A percentile compares a stretch with the other conserved stretches of the same genome.
Conservation (phyloP, 2,888 invertebrate species). For the Limnephilus marmoratus region DNA sequence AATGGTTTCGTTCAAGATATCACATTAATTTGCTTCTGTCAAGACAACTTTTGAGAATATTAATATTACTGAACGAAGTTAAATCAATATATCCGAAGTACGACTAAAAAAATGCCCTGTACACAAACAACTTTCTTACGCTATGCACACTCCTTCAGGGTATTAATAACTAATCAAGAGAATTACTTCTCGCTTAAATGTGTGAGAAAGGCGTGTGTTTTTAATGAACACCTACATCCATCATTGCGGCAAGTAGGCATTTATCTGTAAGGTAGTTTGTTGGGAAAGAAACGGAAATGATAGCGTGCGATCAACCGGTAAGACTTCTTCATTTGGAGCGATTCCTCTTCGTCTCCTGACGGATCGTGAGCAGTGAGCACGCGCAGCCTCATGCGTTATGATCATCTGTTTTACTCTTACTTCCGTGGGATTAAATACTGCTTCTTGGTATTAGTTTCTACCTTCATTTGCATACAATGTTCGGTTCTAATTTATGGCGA, state of each 20-base stretch:
- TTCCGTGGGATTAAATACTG: background rate
- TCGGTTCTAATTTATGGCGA: background rate
- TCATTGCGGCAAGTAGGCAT: background rate
- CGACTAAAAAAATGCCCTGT: background rate
- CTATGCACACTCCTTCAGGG: background rate
- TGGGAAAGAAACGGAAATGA: background rate
- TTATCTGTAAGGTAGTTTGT: background rate
- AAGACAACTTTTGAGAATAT: too few species aligned
- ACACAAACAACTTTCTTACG: background rate
- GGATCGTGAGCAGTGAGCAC: background rate
- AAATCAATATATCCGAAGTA: too few species aligned
- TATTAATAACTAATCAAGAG: background rate
- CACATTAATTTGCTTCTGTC: too few species aligned
- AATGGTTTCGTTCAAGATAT: too few species aligned
- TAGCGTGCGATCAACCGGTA: slow-evolving; percentile 7
- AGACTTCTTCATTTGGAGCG: slow-evolving; percentile 15
- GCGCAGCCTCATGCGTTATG: slow-evolving; percentile 11
- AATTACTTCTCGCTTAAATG: background rate
- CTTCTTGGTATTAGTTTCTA: background rate
- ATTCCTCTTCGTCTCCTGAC: slow-evolving; percentile 10
- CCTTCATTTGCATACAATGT: background rate
- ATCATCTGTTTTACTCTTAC: background rate
- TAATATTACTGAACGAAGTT: too few species aligned
- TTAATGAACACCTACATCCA: background rate
- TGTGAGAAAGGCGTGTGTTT: background rate